Percentiles rank a stretch among this genome's conserved stretches.
Conservation (phyloP, 2,113 vertebrate species). For the Xiphophorus hellerii region DNA sequence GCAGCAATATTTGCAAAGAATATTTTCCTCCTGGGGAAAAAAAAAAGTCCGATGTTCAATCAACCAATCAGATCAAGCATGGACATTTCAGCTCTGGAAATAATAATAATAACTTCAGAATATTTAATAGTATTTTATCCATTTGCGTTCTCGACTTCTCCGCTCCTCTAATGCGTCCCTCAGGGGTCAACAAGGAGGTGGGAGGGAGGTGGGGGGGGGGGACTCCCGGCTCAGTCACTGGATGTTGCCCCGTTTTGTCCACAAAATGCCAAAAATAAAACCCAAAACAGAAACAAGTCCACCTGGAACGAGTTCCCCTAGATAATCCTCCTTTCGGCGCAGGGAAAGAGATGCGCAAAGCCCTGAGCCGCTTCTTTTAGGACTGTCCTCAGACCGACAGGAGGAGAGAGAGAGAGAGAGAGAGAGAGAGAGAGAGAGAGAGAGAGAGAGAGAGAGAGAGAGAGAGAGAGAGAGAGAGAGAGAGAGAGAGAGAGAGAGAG, state of each 20-base stretch:
- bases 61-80: neutral
- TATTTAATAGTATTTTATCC: neutral
- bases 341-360: conserved; percentile 6
- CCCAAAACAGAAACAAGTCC: conserved; percentile 7
- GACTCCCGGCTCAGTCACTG: neutral
- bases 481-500: neutral
- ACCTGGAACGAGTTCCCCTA: conserved; percentile 31
- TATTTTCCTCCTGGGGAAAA: neutral
- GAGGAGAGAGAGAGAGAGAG: neutral
- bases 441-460: neutral
- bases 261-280: neutral
- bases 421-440: neutral
- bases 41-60: conserved; percentile 13
- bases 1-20: conserved; percentile 14
- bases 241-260: neutral
- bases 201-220: no score
- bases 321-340: conserved; percentile 17
- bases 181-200: neutral
- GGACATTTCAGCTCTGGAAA: neutral
- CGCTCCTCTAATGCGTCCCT: neutral
- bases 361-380: conserved; percentile 23
- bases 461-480: no score
- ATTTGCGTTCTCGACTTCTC: neutral
- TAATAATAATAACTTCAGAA: neutral
- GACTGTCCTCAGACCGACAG: conserved; percentile 20